Evolutionary conservation across 2,797 vertebrate species (phyloP).

Genomic region (Glossophaga mutica): DNA sequence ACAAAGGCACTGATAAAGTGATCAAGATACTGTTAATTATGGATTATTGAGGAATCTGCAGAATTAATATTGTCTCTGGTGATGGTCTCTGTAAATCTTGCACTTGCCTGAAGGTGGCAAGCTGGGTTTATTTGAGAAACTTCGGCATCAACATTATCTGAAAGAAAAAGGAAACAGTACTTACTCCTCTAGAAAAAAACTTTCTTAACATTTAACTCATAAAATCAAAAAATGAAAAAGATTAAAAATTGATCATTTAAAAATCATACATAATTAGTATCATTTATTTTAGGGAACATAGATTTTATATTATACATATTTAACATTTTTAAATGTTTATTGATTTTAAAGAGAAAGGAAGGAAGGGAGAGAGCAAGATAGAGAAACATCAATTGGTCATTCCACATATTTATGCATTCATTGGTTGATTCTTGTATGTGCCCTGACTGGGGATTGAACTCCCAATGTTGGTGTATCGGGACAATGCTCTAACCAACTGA

Average conservation of each 20-base stretch:
- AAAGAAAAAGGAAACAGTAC: conserved; percentile 32
- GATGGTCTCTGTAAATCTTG: conserved; percentile 41
- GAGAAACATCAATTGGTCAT: not conserved
- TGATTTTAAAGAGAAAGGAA: not conserved
- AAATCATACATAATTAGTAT: not conserved
- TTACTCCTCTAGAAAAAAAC: conserved; percentile 36
- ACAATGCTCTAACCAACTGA: not conserved
- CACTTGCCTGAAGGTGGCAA: conserved; percentile 81
- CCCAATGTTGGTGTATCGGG: not conserved
- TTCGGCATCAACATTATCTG: not conserved
- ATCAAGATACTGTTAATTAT: conserved; percentile 21
- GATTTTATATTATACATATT: not conserved
- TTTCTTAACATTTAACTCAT: conserved; percentile 18
- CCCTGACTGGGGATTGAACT: not conserved
- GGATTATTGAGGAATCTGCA: not conserved
- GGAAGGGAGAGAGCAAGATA: not conserved
- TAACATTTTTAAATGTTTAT: conserved; percentile 31
- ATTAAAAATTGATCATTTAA: not conserved
- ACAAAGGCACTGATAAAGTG: not conserved
- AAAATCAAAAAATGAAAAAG: conserved; percentile 39
- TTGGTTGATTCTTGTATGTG: not conserved
- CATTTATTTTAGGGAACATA: not conserved
- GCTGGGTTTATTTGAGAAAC: conserved; percentile 47
- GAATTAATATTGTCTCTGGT: conserved; percentile 17
- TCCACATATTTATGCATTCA: not conserved